Base-by-base conservation (phyloP, 2,888 invertebrate genomes). In the Trichacis sp. region DNA sequence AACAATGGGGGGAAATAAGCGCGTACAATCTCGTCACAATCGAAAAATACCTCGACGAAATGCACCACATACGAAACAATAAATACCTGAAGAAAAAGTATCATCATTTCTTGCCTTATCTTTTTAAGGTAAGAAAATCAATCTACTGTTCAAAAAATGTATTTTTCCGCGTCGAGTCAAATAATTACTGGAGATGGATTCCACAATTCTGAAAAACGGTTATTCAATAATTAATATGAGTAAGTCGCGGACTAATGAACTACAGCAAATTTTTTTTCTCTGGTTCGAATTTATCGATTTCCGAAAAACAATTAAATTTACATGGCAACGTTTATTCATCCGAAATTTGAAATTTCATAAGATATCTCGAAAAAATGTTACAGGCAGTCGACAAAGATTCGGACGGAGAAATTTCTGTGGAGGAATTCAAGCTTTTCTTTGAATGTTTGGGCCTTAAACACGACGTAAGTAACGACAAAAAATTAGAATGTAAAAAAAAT, bases 381-480 rank as follows among this genome's bases (percentile, higher is more conserved):
- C 84, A 93, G 93, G 94, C 94, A 48, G 92, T 94, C 1, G 93
- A 95, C 82, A 92, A 91, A 74, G 93, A 94, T 81, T 88, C 88
- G 72, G 90, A 91, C 2, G 94, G 94, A 1, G 90, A 87, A 81
- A 92, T 95, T 77, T 90, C 92, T 14, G 89, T 93, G 68, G 89
- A 91, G 75, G 94, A 94, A 85, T 94, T 91, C 85, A 92, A 93
- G 85, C 77, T 94, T 77, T 94, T 94, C 86, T 94, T 91, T 86
- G 82, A 91, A 75, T 94, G 94, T 74, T 87, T 95, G 67, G 94
- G 92, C 15, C 87, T 94, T 17, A 86, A 88, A 67, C 89, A 90
- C 71, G 91, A 92, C 75, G 91, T 86, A 77, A 79, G 82, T 24
- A 3, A 24, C 24, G 8, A 2, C n/a, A n/a, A n/a, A n/a, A n/a